Percentiles rank a stretch among this genome's conserved stretches.
phyloP scores from a whole-genome alignment of 2,888 invertebrate genomes.

The Muschampia plurimacula region DNA sequence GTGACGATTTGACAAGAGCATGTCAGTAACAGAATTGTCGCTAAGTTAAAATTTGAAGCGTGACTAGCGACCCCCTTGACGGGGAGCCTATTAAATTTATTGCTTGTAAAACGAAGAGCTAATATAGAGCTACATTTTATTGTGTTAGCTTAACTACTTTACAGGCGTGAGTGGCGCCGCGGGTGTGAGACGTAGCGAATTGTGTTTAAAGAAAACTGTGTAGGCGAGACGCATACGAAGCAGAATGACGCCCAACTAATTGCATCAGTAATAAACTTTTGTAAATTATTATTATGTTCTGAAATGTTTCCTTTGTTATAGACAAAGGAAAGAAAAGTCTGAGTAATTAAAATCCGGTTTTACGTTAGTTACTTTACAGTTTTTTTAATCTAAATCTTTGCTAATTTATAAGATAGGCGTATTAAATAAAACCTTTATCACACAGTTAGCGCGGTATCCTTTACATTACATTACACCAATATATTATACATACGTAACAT shows the following conservation, averaged over 20 bases:
- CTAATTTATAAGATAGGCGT: too few relatives aligned
- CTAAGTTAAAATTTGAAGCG: constrained; percentile 73
- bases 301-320: too few relatives aligned
- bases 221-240: background rate
- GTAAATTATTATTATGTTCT: too few relatives aligned
- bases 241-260: background rate
- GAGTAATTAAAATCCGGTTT: too few relatives aligned
- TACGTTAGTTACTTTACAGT: too few relatives aligned
- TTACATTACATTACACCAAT: too few relatives aligned
- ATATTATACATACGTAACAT: too few relatives aligned
- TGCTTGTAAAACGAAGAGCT: constrained; percentile 84
- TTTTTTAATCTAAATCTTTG: too few relatives aligned
- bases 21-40: constrained; percentile 71
- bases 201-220: constrained; percentile 25
- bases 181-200: constrained; percentile 57
- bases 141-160: constrained; percentile 81
- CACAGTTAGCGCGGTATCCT: too few relatives aligned
- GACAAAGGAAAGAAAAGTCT: too few relatives aligned
- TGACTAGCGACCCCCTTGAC: constrained; percentile 60
- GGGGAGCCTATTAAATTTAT: constrained; percentile 80
- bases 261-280: background rate
- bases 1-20: constrained; percentile 49
- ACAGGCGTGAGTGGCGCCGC: constrained; percentile 65
- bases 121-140: constrained; percentile 83
- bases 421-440: too few relatives aligned